Evolutionary conservation across 1,140 invertebrate genomes (phyloP), one percentile per base, ranked within the genome.

Genomic region (Chironomus striatipennis): DNA sequence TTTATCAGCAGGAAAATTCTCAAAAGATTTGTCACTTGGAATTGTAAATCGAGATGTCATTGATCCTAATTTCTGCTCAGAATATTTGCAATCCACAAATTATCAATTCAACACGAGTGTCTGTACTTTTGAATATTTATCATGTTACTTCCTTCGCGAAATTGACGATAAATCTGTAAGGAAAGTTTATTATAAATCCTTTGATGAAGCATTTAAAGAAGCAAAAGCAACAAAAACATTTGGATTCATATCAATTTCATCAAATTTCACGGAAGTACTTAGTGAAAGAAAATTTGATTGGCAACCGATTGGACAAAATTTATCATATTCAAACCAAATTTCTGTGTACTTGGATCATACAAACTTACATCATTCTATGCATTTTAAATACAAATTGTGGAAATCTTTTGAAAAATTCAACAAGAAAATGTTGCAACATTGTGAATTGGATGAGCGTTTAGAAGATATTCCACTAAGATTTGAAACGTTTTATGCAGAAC

Each of bases 1-100:
- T 82, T 77, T 90, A 42, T 88, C 92, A 10, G 88, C 96, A 73
- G 94, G 94, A 6, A 85, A 87, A 24, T 90, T 94, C 76, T 92
- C 93, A 0, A 87, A 86, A 74, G 86, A 88, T 47, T 83, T 96
- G 0, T 83, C 84, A n/a, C 77, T 97, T 12, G 93, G 88, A 0
- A 82, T 34, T 97, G 0, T 89, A 95, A 2, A 94, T 93, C 77
- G 82, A 90, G 0, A 93, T 95, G 81, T 84, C 85, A 2, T 76
- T 79, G 0, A 79, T 76, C n/a, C 84, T 77, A 57, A 42, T 75
- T 34, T 34, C 24, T 0, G 78, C 78, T 21, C 82, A 81, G 73
- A 81, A 79, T 7, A 77, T 80, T 72, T 75, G 76, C 0, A 79
- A 77, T 42, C 75, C 81, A 47, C 67, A 74, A 18, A 82, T 79